These are phyloP conservation scores for Prunella fulvescens DNA, from an alignment of 2,113 vertebrate genomes.

Conservation along the genomic window DNA sequence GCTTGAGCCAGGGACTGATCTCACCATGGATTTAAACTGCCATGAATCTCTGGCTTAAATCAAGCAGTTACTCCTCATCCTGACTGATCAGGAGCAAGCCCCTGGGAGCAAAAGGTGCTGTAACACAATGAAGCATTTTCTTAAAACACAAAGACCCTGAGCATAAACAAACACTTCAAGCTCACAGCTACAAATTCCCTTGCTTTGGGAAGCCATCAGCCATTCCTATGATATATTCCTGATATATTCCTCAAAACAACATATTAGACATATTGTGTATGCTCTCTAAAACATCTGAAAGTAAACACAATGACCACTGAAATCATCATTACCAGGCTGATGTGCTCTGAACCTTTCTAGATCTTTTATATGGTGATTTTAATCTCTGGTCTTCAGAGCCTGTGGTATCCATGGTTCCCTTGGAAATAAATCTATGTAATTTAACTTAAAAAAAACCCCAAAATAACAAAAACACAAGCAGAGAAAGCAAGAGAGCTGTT, in stretches of 20 bases:
- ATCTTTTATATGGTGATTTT: neutral
- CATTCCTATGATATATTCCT: neutral
- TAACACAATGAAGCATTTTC: neutral
- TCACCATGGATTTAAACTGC: neutral
- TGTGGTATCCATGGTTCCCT: neutral
- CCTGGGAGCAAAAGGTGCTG: neutral
- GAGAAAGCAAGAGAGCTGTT: neutral
- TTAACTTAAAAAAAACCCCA: neutral
- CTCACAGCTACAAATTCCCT: neutral
- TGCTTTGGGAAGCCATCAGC: neutral
- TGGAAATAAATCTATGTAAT: neutral
- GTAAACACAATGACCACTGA: neutral
- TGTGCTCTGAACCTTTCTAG: neutral
- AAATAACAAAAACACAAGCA: neutral
- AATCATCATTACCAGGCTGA: neutral
- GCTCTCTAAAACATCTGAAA: neutral
- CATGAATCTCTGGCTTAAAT: neutral
- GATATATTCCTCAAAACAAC: neutral
- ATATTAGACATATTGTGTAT: neutral
- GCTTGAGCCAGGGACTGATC: neutral
- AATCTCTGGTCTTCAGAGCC: neutral
- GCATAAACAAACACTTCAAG: neutral
- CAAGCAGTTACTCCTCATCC: neutral
- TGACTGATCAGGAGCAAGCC: neutral
- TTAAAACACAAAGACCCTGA: neutral